A percentile compares a stretch with the other conserved stretches of the same genome.
These are phyloP conservation scores for Polypedilum vanderplanki DNA, from an alignment of 1,140 invertebrate genomes.

Conservation along the genomic window DNA sequence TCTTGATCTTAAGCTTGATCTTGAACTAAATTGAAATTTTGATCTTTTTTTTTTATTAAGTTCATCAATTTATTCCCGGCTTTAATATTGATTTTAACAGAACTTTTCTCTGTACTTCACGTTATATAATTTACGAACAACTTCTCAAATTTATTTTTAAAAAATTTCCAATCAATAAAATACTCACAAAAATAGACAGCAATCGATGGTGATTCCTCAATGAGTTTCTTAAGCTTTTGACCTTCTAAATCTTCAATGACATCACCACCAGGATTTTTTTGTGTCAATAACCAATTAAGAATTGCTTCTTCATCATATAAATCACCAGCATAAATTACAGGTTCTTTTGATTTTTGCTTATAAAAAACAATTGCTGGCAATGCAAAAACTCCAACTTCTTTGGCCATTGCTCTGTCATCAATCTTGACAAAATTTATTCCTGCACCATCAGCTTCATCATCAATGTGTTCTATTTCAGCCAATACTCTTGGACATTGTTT, in stretches of 20 bases:
- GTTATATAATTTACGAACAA: too few relatives aligned
- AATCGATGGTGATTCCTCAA: conserved; percentile 73
- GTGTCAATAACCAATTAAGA: conserved; percentile 80
- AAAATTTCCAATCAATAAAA: neutral
- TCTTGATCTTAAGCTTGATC: neutral
- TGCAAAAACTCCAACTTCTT: conserved; percentile 80
- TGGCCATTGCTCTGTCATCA: conserved; percentile 77
- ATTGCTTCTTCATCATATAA: conserved; percentile 83
- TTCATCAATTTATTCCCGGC: too few relatives aligned
- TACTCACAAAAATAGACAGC: conserved; percentile 91
- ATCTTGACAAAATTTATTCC: conserved; percentile 92
- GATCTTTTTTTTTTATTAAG: too few relatives aligned
- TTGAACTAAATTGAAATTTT: too few relatives aligned
- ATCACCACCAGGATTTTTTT: conserved; percentile 84
- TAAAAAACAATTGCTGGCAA: conserved; percentile 85
- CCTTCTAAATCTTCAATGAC: conserved; percentile 85
- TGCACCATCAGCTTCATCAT: conserved; percentile 85
- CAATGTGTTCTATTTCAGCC: conserved; percentile 84
- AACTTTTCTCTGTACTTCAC: too few relatives aligned
- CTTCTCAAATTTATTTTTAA: conserved; percentile 27
- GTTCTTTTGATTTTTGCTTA: conserved; percentile 78
- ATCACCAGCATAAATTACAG: conserved; percentile 89
- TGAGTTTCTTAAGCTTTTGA: conserved; percentile 67
- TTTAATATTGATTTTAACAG: too few relatives aligned
- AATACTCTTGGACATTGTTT: conserved; percentile 87